phyloP scores from a whole-genome alignment of 92 coral and sea anemone genomes.

The Montipora capitata region DNA sequence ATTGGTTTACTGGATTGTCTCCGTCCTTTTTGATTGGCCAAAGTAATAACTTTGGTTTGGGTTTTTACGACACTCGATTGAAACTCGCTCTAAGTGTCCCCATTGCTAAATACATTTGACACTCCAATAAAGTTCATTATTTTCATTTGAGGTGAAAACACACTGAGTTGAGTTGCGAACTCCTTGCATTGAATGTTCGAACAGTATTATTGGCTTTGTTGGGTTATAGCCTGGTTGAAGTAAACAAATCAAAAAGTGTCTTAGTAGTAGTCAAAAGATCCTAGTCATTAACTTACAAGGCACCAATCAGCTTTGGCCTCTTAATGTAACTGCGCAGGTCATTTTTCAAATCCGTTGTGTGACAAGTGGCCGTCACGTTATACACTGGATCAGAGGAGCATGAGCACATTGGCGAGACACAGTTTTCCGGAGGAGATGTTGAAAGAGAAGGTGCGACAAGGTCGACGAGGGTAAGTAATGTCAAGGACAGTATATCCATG shows the following conservation, averaged over 20 bases:
- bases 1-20: too few species aligned
- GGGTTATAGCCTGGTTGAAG: background rate
- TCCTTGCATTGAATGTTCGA: too few species aligned
- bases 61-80: too few species aligned
- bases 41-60: too few species aligned
- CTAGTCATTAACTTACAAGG: conserved; percentile 19
- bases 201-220: too few species aligned
- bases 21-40: too few species aligned
- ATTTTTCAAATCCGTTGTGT: conserved; percentile 12
- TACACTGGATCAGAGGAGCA: conserved; percentile 10
- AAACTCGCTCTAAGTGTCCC: too few species aligned
- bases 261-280: background rate
- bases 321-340: conserved; percentile 19
- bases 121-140: too few species aligned
- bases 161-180: too few species aligned
- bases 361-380: conserved; percentile 27
- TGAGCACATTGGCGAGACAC: conserved; percentile 17
- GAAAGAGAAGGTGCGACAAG: conserved; percentile 1
- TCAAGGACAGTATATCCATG: conserved; percentile 6
- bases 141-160: too few species aligned
- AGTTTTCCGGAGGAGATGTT: conserved; percentile 11
- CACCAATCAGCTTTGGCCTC: conserved; percentile 8
- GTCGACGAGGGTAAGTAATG: background rate
- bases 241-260: background rate
- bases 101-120: too few species aligned